Conservation (phyloP, 2,888 invertebrate genomes). For the Neuroscelio doddi region DNA sequence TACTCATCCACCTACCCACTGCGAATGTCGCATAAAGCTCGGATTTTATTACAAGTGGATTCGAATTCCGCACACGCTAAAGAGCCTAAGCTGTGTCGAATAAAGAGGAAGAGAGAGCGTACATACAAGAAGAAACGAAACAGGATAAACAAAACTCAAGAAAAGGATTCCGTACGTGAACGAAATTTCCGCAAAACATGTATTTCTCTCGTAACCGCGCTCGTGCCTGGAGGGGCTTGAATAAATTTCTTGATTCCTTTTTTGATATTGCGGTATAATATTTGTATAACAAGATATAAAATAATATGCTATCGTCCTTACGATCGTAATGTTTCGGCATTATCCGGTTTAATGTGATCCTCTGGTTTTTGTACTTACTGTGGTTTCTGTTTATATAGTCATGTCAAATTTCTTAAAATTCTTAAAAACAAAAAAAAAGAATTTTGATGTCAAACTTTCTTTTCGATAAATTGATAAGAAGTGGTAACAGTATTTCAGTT, state of each 20-base stretch:
- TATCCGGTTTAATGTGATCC: constrained; percentile 20
- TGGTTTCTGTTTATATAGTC: constrained; percentile 2
- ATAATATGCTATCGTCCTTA: constrained; percentile 28
- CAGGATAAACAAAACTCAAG: constrained; percentile 46
- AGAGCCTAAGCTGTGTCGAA: constrained; percentile 51
- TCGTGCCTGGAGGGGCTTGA: constrained; percentile 32
- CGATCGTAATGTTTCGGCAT: constrained; percentile 18
- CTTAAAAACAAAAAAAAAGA: too few species aligned
- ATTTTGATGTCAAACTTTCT: too few species aligned
- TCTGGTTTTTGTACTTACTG: background rate
- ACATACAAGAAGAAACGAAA: constrained; percentile 35
- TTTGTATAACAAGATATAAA: constrained; percentile 39
- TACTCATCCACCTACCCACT: constrained; percentile 45
- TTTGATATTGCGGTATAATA: constrained; percentile 38
- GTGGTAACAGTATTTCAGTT: too few species aligned
- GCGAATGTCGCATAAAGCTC: constrained; percentile 68
- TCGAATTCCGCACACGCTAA: constrained; percentile 68
- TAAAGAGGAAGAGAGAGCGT: constrained; percentile 47
- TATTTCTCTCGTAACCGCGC: constrained; percentile 32
- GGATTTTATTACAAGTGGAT: constrained; percentile 71
- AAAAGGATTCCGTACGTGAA: constrained; percentile 42
- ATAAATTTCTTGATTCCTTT: constrained; percentile 42
- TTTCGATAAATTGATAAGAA: too few species aligned
- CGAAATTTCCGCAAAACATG: constrained; percentile 43
- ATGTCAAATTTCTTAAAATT: too few species aligned